Percentiles rank a stretch among this genome's conserved stretches.
phyloP scores from a whole-genome alignment of 2,888 invertebrate genomes.

The Tetranychus piercei region DNA sequence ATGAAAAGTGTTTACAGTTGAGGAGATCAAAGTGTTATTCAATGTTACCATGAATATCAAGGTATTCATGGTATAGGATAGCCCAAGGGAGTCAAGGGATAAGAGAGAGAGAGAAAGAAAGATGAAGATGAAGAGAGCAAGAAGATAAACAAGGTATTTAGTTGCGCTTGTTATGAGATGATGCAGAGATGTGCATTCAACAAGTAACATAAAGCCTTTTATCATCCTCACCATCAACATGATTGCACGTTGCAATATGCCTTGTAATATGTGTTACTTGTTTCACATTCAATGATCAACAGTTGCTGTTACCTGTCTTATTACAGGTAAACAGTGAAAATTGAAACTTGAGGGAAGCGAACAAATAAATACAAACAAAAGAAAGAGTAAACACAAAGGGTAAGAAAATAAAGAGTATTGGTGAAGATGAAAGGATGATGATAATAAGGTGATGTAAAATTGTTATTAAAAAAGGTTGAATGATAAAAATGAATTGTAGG shows the following conservation, averaged over 20 bases:
- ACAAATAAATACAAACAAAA: background rate
- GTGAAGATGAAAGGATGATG: no score
- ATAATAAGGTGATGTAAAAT: no score
- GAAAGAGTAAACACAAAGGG: background rate
- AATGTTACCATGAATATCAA: background rate
- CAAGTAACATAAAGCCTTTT: background rate
- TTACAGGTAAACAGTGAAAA: background rate
- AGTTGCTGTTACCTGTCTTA: background rate
- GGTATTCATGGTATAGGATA: background rate
- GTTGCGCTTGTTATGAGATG: background rate
- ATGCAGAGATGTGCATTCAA: background rate
- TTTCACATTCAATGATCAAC: no score
- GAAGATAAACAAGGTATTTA: conserved; percentile 1
- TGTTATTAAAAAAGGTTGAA: no score
- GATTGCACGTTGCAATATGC: no score
- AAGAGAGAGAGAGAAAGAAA: no score
- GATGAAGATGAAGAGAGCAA: no score
- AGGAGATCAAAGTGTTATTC: background rate
- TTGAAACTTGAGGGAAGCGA: background rate
- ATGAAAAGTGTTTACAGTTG: no score
- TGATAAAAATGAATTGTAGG: no score
- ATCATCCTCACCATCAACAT: background rate
- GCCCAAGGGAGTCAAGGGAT: background rate
- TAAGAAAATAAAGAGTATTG: no score
- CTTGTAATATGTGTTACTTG: no score